Percentiles rank a stretch among this genome's conserved stretches.
Conservation (phyloP, 2,888 invertebrate genomes). For the Latrodectus hesperus region DNA sequence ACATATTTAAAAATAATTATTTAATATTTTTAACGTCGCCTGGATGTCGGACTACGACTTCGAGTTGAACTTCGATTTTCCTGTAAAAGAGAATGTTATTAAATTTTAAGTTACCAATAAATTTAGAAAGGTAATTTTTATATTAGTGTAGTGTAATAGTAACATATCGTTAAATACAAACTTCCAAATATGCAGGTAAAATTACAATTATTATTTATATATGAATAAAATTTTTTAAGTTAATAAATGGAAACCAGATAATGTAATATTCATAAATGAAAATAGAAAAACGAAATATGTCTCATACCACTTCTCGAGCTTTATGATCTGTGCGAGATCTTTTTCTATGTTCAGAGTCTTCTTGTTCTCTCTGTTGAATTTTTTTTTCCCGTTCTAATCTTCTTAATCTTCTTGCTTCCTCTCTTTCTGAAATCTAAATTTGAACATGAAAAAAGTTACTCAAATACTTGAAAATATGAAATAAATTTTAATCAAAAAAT, state of each 20-base stretch:
- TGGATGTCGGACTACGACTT: conserved; percentile 53
- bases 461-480: no score
- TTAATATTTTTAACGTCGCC: conserved; percentile 40
- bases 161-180: neutral
- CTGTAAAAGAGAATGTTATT: neutral
- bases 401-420: conserved; percentile 18
- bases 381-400: conserved; percentile 46
- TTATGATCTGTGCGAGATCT: conserved; percentile 25
- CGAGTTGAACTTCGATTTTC: conserved; percentile 47
- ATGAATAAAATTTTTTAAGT: no score
- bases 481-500: neutral
- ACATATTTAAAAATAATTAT: conserved; percentile 20
- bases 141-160: no score
- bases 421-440: conserved; percentile 17
- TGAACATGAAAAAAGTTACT: no score
- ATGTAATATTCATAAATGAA: neutral
- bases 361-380: conserved; percentile 49
- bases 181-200: no score
- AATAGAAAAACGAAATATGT: neutral
- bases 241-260: neutral
- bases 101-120: no score
- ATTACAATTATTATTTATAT: no score
- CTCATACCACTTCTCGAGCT: conserved; percentile 45
- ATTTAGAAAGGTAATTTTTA: no score
- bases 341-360: conserved; percentile 51